Evolutionary conservation across 2,888 invertebrate genomes (phyloP), one percentile per base, ranked within the genome.

Genomic region (Epinotia nisella): DNA sequence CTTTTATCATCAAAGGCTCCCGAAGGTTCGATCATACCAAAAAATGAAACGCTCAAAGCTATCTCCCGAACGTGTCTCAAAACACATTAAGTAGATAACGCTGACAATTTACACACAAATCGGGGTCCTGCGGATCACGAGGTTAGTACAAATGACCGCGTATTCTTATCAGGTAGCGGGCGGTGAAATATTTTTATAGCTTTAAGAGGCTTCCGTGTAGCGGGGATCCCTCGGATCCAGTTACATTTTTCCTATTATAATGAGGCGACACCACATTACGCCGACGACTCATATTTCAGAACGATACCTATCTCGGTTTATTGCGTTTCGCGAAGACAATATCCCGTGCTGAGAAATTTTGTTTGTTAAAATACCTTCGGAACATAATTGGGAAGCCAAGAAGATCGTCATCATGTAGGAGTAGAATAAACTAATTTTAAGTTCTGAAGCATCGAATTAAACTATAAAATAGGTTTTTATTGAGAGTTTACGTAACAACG

Each of bases 131-230:
- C 79, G 84, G 87, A 86, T 84, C 87, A 85, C 83, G 87, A 83
- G 81, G 85, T 85, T 85, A 85, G 88, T 89, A 90, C 89, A 89
- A 91, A 90, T 87, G 88, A 89, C 87, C 85, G 89, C 89, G 89
- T 91, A 90, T 87, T 89, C 89, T 90, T 92, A 91, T 91, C 91
- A 90, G 90, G 91, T 91, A 92, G 91, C 90, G 78, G 81, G 83
- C 85, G 81, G 87, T 91, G 88, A 91, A 91, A 89, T 90, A 91
- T 91, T 90, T 92, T 91, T 90, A 91, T 90, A 86, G 87, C 83
- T 81, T 86, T 87, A 86, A 78, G 85, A 87, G 83, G 82, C 91
- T 91, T 90, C 90, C 87, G 90, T 83, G 84, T 87, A 85, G 85
- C 84, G 82, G 77, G 79, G 78, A 79, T 49, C 81, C 81, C 75